A percentile compares a stretch with the other conserved stretches of the same genome.
Evolutionary conservation across 1,140 invertebrate species (phyloP).

Genomic region (Vollenhovia emeryi): DNA sequence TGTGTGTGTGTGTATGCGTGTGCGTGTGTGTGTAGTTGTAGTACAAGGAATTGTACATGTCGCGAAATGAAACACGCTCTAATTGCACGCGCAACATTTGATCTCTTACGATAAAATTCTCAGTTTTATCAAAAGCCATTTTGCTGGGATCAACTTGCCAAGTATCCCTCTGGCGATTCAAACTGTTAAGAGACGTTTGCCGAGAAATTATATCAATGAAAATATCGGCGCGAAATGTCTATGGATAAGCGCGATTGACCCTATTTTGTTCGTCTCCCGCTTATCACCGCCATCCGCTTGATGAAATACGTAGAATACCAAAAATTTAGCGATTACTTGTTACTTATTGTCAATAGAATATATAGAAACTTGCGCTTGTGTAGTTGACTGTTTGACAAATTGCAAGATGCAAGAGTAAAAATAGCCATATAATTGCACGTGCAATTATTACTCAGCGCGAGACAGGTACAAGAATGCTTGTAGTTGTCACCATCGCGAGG

Average conservation of each 20-base stretch:
- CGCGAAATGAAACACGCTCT: constrained; percentile 15
- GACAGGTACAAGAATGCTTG: constrained; percentile 58
- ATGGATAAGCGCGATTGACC: not conserved
- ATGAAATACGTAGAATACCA: constrained; percentile 24
- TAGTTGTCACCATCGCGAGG: constrained; percentile 19
- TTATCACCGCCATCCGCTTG: not conserved
- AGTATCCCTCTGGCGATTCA: not conserved
- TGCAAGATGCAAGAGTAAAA: constrained; percentile 15
- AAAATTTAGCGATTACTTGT: constrained; percentile 35
- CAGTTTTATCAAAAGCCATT: not conserved
- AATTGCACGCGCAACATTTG: constrained; percentile 50
- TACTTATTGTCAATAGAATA: constrained; percentile 44
- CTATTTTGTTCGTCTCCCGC: not conserved
- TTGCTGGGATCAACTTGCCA: not conserved
- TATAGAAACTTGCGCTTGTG: constrained; percentile 39
- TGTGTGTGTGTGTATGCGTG: too few species aligned
- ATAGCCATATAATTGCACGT: constrained; percentile 55
- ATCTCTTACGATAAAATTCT: constrained; percentile 20
- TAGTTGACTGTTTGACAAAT: constrained; percentile 9
- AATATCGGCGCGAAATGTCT: not conserved
- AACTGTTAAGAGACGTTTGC: not conserved
- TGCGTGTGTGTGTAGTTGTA: not conserved
- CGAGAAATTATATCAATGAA: not conserved
- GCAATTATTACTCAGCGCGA: constrained; percentile 55
- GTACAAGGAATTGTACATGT: not conserved